These are phyloP conservation scores for Calcarius ornatus DNA, from an alignment of 2,113 vertebrate genomes.

Conservation along the genomic window DNA sequence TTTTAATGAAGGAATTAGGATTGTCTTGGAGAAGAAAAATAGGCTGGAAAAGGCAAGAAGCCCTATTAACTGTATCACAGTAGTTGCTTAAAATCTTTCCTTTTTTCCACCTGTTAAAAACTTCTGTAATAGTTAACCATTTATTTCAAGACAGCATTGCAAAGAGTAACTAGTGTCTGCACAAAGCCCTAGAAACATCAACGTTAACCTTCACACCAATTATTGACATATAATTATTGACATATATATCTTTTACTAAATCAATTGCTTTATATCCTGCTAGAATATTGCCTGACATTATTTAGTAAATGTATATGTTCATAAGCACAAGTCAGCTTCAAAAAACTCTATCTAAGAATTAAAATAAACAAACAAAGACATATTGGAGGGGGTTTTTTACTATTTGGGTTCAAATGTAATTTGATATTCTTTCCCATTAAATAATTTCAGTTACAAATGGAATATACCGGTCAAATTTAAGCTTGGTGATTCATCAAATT, in stretches of 20 bases:
- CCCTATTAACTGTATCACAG: neutral
- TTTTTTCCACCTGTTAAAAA: neutral
- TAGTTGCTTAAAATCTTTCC: neutral
- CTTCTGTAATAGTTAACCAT: neutral
- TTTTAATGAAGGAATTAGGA: neutral
- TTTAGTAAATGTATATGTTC: neutral
- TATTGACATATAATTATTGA: neutral
- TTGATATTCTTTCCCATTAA: slow-evolving; percentile 28
- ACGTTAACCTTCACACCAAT: neutral
- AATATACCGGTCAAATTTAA: slow-evolving; percentile 87
- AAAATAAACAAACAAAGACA: neutral
- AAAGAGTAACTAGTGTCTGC: neutral
- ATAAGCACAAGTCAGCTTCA: neutral
- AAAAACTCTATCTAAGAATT: neutral
- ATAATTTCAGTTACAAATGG: slow-evolving; percentile 87
- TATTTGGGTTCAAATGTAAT: neutral
- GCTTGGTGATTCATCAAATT: neutral
- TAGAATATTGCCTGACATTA: neutral
- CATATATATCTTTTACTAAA: neutral
- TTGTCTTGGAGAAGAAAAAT: neutral
- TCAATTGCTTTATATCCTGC: neutral
- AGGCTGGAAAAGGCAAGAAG: neutral
- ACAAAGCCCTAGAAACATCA: neutral
- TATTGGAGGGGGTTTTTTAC: neutral
- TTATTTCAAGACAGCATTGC: neutral